These are phyloP conservation scores for Erebia palarica DNA, from an alignment of 2,888 invertebrate genomes.

Conservation along the genomic window DNA sequence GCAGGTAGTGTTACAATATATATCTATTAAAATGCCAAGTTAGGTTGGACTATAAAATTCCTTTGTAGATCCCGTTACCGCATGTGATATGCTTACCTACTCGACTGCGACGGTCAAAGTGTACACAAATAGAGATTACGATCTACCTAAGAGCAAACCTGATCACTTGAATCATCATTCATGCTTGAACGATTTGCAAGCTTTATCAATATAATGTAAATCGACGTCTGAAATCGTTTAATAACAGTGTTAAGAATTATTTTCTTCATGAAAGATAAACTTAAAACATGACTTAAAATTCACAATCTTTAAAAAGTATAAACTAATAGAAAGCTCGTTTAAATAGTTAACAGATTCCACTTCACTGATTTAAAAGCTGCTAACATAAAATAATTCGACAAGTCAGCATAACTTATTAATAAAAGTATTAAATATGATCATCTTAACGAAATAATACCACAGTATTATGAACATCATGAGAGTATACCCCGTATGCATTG, in stretches of 20 bases:
- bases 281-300: background rate
- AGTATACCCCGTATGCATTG: constrained; percentile 1
- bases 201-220: background rate
- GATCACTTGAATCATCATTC: background rate
- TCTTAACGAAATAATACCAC: background rate
- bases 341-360: constrained; percentile 7
- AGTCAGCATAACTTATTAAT: constrained; percentile 17
- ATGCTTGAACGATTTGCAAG: background rate
- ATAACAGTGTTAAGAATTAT: background rate
- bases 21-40: constrained; percentile 31
- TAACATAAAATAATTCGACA: constrained; percentile 5
- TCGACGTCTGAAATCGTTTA: background rate
- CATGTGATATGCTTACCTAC: constrained; percentile 24
- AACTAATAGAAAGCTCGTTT: constrained; percentile 6
- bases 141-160: constrained; percentile 5
- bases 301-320: background rate
- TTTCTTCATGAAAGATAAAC: background rate
- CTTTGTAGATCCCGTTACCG: constrained; percentile 42
- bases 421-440: background rate
- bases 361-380: background rate
- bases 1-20: constrained; percentile 8
- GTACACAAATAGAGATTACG: constrained; percentile 20
- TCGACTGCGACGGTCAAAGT: constrained; percentile 30
- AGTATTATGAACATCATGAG: constrained; percentile 10
- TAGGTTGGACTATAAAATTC: constrained; percentile 35